A percentile compares a stretch with the other conserved stretches of the same genome.
Evolutionary conservation across 2,797 vertebrate species (phyloP).

Genomic region (Galago senegalensis): DNA sequence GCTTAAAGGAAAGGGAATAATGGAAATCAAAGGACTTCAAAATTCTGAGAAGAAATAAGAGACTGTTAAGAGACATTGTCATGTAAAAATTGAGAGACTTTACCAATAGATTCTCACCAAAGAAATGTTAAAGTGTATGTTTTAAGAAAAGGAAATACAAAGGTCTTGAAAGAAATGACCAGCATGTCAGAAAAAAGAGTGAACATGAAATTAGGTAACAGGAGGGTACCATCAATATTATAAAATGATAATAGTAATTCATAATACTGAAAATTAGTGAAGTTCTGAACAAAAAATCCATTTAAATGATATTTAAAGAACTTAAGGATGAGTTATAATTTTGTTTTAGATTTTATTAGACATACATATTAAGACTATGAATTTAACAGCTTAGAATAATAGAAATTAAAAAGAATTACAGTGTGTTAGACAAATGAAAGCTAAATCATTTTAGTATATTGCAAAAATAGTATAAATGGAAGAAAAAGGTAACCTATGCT

Average conservation of each 20-base stretch:
- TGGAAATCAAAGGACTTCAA: slow-evolving; percentile 10
- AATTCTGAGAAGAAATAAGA: neutral
- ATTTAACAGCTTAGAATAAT: neutral
- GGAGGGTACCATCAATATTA: neutral
- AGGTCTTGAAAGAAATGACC: neutral
- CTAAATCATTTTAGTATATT: neutral
- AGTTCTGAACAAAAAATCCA: neutral
- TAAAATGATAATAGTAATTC: neutral
- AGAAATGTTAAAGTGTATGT: neutral
- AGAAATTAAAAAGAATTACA: neutral
- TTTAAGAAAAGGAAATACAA: neutral
- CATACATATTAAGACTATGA: neutral
- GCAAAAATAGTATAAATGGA: neutral
- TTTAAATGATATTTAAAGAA: slow-evolving; percentile 28
- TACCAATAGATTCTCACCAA: neutral
- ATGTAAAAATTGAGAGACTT: neutral
- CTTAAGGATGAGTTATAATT: neutral
- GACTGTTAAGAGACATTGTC: neutral
- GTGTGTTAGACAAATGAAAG: neutral
- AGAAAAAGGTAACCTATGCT: neutral
- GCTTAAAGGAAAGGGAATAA: neutral
- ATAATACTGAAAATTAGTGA: neutral
- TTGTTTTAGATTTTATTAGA: neutral
- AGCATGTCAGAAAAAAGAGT: neutral
- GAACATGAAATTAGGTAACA: neutral